Conservation (phyloP, 2,888 invertebrate genomes). For the Tyria jacobaeae region DNA sequence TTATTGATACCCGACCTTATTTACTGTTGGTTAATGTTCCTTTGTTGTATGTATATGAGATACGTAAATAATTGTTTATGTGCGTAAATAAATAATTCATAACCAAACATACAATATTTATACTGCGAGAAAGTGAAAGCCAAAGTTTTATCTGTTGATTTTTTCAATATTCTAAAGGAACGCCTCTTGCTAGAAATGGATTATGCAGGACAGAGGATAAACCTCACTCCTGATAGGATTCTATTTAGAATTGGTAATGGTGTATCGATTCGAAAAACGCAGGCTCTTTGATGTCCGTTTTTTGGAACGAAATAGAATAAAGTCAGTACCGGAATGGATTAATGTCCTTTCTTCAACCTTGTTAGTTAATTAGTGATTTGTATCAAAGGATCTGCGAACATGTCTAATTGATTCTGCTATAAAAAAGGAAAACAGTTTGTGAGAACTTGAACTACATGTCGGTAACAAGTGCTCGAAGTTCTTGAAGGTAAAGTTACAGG, state of each 20-base stretch:
- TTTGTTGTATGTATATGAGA: not conserved
- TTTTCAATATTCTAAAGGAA: not conserved
- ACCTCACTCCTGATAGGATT: not conserved
- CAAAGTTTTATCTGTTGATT: not conserved
- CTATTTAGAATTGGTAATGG: not conserved
- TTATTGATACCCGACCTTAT: too few relatives aligned
- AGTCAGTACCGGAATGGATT: slow-evolving; percentile 1
- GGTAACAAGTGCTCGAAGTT: too few relatives aligned
- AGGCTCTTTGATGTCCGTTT: not conserved
- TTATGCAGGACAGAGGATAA: not conserved
- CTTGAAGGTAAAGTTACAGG: too few relatives aligned
- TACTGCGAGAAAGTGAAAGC: not conserved
- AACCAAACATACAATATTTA: not conserved
- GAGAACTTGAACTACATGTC: too few relatives aligned
- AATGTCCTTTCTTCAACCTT: not conserved
- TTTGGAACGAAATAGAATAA: not conserved
- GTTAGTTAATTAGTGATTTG: not conserved
- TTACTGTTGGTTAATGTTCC: too few relatives aligned
- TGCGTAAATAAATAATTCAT: too few relatives aligned
- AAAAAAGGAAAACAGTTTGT: too few relatives aligned
- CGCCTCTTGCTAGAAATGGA: not conserved
- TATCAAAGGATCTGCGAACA: not conserved
- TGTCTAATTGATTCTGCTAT: too few relatives aligned
- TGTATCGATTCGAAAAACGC: not conserved
- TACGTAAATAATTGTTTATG: too few relatives aligned